Evolutionary conservation across 2,113 vertebrate species (phyloP), one percentile per base, ranked within the genome.

Genomic region (Paramormyrops kingsleyae): DNA sequence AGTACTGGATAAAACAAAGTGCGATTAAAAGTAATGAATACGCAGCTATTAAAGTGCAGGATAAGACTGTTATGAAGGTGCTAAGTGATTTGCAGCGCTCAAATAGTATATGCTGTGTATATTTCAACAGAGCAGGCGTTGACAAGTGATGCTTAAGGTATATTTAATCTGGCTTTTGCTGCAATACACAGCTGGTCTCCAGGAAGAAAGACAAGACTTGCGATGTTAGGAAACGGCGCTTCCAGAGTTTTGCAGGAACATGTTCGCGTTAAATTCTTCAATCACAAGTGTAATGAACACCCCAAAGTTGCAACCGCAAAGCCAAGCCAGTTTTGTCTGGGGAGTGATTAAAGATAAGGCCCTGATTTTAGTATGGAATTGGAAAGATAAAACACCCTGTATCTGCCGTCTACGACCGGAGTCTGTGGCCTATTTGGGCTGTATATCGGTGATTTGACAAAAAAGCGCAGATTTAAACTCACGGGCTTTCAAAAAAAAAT

Each of bases 281-380:
- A 83, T 47, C 27, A 84, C 15, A 62, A 47, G 49, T 49, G 86
- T 42, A 88, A 90, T 49, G 52, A 47, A 83, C 70, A 56, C 87
- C 35, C 47, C 62, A 44, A 90, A 77, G 66, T 83, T 59, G 70
- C 87, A 88, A 46, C 62, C 74, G 49, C 8, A 44, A 53, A 70
- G 89, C 19, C 56, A 39, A 66, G 84, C 7, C 31, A 74, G 59
- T 90, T 70, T 87, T 77, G 85, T 90, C 47, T 87, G 62, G n/a
- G 49, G 62, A 46, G 24, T 42, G 49, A 39, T 80, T 53, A 5
- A 35, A 53, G 62, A 77, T 90, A 87, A 90, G 66, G 13, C 52
- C 89, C 52, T 47, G 88, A 84, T 83, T 84, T 62, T n/a, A 83
- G 50, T 53, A 89, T 42, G 42, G 59, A 90, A 87, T 44, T 27